Evolutionary conservation across 2,113 vertebrate species (phyloP), one percentile per base, ranked within the genome.

Genomic region (Hiodon tergisus): DNA sequence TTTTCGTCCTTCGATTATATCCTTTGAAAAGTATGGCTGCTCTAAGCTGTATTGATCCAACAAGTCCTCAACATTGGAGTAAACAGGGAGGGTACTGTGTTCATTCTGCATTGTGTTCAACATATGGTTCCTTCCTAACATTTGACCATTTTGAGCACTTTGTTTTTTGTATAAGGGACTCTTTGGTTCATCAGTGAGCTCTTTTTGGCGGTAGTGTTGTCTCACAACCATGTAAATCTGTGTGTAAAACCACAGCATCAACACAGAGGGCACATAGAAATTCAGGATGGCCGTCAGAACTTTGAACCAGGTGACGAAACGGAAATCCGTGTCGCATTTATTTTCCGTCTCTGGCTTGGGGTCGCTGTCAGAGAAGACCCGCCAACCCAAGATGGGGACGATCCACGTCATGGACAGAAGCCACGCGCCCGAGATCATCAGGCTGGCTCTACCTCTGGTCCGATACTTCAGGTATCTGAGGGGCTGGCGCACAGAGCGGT

Each of bases 241-340:
- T 0, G 83, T 86, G 71, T 99, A 99, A 86, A 98, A 95, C 89
- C 94, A 95, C 9, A 99, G 51, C 96, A 99, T 98, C 69, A 96
- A 67, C 69, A 95, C 55, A 0, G 95, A 97, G 5, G 96, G 96
- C 4, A 98, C 82, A 51, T 98, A 98, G 84, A 99, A 99, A 85
- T 99, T 99, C 60, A 96, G 80, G 47, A 95, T 88, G 8, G 94
- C 94, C 0, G 95, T 94, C 69, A 95, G 84, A 46, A 97, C 87
- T 81, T 99, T 98, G 79, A 99, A 99, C 96, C 95, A 98, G 1
- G 86, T 95, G 69, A 95, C 93, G 0, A 91, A 68, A 1, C 93
- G 92, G 69, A 99, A 99, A 79, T 97, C 95, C 0, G 96, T 98
- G 82, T 99, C 96, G 7, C 97, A 98, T 14, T 86, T 88, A 16